Evolutionary conservation across 92 coral and sea anemone species (phyloP).

Genomic region (Isaurus tuberculatus): DNA sequence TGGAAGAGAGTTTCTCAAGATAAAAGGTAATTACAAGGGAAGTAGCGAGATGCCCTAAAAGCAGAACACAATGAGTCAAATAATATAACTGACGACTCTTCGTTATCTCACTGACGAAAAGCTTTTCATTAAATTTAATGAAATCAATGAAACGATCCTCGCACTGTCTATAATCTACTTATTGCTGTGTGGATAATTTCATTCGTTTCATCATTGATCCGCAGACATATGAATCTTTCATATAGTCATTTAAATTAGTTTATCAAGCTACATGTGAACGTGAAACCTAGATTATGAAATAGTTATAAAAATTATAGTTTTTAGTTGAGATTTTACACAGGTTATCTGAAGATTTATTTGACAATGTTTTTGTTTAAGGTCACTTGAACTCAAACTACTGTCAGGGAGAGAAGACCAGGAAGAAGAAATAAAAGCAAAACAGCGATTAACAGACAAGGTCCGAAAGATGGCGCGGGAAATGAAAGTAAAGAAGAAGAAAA

Average conservation of each 20-base stretch:
- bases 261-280: conserved; percentile 35
- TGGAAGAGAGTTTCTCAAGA: conserved; percentile 35
- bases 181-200: conserved; percentile 44
- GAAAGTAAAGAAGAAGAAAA: conserved; percentile 39
- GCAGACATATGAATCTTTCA: conserved; percentile 21
- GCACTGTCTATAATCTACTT: conserved; percentile 39
- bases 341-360: conserved; percentile 4
- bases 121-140: conserved; percentile 14
- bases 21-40: conserved; percentile 27
- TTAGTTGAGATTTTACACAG: conserved; percentile 13
- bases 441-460: conserved; percentile 55
- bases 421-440: conserved; percentile 44
- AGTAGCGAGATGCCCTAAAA: conserved; percentile 21
- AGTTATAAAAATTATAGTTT: conserved; percentile 12
- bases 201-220: conserved; percentile 2
- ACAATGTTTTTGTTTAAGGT: conserved; percentile 17
- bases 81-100: not conserved
- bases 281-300: conserved; percentile 27
- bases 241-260: conserved; percentile 29
- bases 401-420: conserved; percentile 48
- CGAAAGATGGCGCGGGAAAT: conserved; percentile 51
- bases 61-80: not conserved
- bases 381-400: conserved; percentile 42
- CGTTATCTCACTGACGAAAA: conserved; percentile 5
- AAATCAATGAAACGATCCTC: conserved; percentile 33